A percentile compares a stretch with the other conserved stretches of the same genome.
These are phyloP conservation scores for Myotis lucifugus DNA, from an alignment of 2,113 vertebrate genomes.

Conservation along the genomic window DNA sequence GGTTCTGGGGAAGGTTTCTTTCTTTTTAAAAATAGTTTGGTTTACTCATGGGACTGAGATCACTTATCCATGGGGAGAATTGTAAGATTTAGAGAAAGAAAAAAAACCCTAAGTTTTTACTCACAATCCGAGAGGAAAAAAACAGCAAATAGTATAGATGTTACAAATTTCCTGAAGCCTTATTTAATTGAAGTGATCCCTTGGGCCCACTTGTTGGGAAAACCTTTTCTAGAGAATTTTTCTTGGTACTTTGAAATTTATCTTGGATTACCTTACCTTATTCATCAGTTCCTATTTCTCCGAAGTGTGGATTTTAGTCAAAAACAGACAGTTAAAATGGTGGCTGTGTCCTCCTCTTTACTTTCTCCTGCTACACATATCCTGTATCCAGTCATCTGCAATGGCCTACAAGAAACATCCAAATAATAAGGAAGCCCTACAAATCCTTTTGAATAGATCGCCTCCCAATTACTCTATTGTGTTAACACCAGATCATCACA, in stretches of 20 bases:
- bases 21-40: background rate
- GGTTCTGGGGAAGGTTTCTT: background rate
- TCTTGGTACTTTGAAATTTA: background rate
- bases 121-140: background rate
- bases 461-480: background rate
- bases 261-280: conserved; percentile 4
- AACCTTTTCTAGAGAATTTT: background rate
- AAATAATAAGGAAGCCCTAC: background rate
- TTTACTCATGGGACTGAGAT: background rate
- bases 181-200: background rate
- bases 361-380: background rate
- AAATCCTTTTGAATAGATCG: background rate
- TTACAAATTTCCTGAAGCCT: background rate
- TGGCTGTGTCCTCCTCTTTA: background rate
- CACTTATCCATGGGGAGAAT: background rate
- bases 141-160: background rate
- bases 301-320: background rate
- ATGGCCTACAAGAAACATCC: background rate
- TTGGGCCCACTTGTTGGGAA: background rate
- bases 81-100: background rate
- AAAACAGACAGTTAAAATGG: background rate
- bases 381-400: background rate
- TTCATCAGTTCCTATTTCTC: background rate
- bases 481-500: background rate
- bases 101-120: background rate